Conservation (phyloP, 2,113 vertebrate genomes). For the Rallus limicola region DNA sequence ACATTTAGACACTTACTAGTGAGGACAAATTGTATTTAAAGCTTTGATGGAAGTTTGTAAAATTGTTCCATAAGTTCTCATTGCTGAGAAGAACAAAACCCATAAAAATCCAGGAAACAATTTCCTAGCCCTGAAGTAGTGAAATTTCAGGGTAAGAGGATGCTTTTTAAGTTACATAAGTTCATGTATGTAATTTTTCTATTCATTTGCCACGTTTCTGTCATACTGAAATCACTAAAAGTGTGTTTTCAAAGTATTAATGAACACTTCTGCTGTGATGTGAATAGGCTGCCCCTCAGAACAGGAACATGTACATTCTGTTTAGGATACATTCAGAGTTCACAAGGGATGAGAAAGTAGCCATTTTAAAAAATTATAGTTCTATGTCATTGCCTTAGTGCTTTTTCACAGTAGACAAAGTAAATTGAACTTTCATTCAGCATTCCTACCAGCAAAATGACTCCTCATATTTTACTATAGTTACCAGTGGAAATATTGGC, state of each 20-base stretch:
- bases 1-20: neutral
- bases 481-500: constrained; percentile 49
- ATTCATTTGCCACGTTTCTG: neutral
- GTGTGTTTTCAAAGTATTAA: neutral
- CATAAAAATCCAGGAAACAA: neutral
- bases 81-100: neutral
- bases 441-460: constrained; percentile 38
- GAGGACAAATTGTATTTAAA: neutral
- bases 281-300: neutral
- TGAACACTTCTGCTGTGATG: neutral
- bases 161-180: neutral
- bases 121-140: neutral
- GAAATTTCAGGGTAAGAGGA: neutral
- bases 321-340: constrained; percentile 8
- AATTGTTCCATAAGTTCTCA: neutral
- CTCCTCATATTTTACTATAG: constrained; percentile 54
- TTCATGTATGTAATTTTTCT: neutral
- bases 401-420: constrained; percentile 34
- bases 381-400: neutral
- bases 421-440: constrained; percentile 57
- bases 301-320: neutral
- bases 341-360: neutral
- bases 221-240: neutral
- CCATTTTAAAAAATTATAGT: neutral
- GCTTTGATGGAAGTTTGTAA: neutral